Evolutionary conservation across 1,140 invertebrate species (phyloP).

Genomic region (Bombus waltoni): DNA sequence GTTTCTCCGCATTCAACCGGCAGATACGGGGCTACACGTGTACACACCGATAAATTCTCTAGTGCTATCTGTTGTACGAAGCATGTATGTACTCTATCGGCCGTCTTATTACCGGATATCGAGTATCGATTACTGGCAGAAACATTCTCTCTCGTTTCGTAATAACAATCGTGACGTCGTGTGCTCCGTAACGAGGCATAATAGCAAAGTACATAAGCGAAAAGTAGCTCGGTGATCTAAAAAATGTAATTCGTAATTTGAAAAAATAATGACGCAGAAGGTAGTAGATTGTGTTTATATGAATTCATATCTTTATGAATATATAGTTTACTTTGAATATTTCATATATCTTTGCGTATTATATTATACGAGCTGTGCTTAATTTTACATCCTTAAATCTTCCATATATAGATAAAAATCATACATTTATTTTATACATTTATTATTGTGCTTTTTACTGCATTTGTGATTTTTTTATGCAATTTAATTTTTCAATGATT

Average conservation of each 20-base stretch:
- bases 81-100: constrained; percentile 11
- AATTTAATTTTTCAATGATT: too few species aligned
- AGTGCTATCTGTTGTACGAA: constrained; percentile 15
- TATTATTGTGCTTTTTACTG: too few species aligned
- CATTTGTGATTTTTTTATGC: too few species aligned
- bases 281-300: too few species aligned
- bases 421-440: too few species aligned
- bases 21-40: constrained; percentile 58
- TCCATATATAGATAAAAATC: too few species aligned
- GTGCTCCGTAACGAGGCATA: constrained; percentile 7
- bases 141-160: constrained; percentile 52
- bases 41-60: constrained; percentile 46
- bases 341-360: too few species aligned
- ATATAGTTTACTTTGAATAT: too few species aligned
- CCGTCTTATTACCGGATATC: constrained; percentile 54
- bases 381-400: too few species aligned
- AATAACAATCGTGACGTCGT: constrained; percentile 34
- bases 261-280: too few species aligned
- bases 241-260: neutral
- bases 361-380: too few species aligned
- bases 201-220: neutral
- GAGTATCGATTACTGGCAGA: constrained; percentile 41
- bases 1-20: constrained; percentile 62
- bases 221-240: neutral
- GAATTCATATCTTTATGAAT: too few species aligned